Evolutionary conservation across 2,888 invertebrate species (phyloP), one percentile per base, ranked within the genome.

Genomic region (Crepidodera aurea): DNA sequence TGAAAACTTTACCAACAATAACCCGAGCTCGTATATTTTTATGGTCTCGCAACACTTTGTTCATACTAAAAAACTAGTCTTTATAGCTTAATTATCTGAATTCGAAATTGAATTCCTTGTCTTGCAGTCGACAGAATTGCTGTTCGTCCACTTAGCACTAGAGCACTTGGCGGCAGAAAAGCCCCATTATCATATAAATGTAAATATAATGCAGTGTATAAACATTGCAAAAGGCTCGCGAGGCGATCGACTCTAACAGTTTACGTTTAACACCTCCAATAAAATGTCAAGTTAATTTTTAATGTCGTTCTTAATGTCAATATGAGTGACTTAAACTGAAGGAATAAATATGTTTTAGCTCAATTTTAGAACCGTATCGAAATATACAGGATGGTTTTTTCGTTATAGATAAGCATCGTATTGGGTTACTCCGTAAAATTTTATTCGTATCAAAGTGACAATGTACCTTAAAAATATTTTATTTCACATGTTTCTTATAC

Each of bases 131-230:
- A 53, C 64, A 53, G 64, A 66, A 70, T 71, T 66, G 70, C 69
- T 65, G 71, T 69, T 66, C 64, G 69, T 72, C 72, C 74, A 74
- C 73, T 73, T 74, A 71, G 60, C 69, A 71, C 73, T 62, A 67
- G 67, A 69, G 62, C 59, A 68, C 69, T 68, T 62, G 37, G 62
- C 59, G 59, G 67, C 62, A 57, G 64, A 67, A 66, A 59, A 64
- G 56, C 51, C 64, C 64, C 64, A 74, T 75, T 75, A 73, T 70
- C 75, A 73, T 75, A 73, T 66, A 72, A 74, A 75, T 75, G 73
- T 67, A 69, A 72, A 72, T 66, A 65, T 73, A 73, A 74, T 72
- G 69, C 69, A 65, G 58, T 44, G 60, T 62, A 69, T 68, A 70
- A 73, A 68, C 66, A 70, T 66, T 66, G 68, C 67, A 69, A 69